phyloP scores from a whole-genome alignment of 1,140 invertebrate species.

The Aplysia californica region DNA sequence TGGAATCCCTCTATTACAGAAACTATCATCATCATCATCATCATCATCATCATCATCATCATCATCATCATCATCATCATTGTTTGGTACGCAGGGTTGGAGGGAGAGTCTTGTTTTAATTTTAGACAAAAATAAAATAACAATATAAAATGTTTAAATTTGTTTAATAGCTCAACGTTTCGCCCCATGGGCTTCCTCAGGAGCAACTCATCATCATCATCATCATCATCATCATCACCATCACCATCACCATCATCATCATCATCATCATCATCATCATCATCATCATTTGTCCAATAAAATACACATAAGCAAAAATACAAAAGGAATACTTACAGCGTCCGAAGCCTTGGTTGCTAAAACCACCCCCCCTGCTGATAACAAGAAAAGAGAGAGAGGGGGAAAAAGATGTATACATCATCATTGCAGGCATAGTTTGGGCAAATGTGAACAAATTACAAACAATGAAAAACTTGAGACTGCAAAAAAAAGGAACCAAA shows the following conservation, averaged over 20 bases:
- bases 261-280: slow-evolving; percentile 12
- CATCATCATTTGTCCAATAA: background rate
- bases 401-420: background rate
- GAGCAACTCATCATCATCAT: slow-evolving; percentile 3
- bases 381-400: slow-evolving; percentile 19
- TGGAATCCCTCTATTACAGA: too few species aligned
- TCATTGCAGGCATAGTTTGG: too few species aligned
- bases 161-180: too few species aligned
- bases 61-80: slow-evolving; percentile 15
- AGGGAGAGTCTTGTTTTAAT: too few species aligned
- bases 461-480: background rate
- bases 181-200: background rate
- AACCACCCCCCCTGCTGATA: slow-evolving; percentile 23
- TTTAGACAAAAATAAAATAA: too few species aligned
- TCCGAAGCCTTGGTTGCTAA: background rate
- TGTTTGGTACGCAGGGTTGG: background rate
- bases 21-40: slow-evolving; percentile 18
- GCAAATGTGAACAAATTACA: too few species aligned
- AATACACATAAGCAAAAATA: background rate
- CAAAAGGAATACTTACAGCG: slow-evolving; percentile 21
- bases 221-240: slow-evolving; percentile 6
- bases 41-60: slow-evolving; percentile 9
- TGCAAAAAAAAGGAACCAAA: background rate
- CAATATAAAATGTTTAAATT: too few species aligned
- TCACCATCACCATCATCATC: background rate